Percentiles rank a stretch among this genome's conserved stretches.
These are phyloP conservation scores for Oreotragus oreotragus DNA, from an alignment of 2,113 vertebrate species.

Conservation along the genomic window DNA sequence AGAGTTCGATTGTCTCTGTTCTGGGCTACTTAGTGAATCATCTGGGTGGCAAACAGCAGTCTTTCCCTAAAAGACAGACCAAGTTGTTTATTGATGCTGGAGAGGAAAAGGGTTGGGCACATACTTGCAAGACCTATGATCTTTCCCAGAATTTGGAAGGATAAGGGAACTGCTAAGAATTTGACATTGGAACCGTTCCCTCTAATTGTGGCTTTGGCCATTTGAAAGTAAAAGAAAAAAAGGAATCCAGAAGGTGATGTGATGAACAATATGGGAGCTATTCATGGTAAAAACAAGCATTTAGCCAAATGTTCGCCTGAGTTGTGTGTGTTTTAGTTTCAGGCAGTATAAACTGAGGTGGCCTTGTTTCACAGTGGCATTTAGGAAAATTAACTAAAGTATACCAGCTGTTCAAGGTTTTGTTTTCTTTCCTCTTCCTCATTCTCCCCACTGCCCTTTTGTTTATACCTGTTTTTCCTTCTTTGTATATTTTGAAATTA, in stretches of 20 bases:
- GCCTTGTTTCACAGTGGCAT: constrained; percentile 33
- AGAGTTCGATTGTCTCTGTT: constrained; percentile 48
- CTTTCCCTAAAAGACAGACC: constrained; percentile 66
- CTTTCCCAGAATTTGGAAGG: constrained; percentile 80
- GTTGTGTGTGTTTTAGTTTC: constrained; percentile 34
- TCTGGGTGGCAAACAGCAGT: constrained; percentile 66
- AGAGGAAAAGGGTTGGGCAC: constrained; percentile 74
- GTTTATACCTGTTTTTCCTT: neutral
- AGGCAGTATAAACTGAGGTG: constrained; percentile 24
- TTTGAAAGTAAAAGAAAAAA: constrained; percentile 41
- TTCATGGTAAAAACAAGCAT: constrained; percentile 72
- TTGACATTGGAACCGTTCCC: constrained; percentile 75
- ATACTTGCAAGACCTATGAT: constrained; percentile 74
- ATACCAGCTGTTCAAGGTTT: neutral
- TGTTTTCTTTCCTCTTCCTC: neutral
- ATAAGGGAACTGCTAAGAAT: constrained; percentile 77
- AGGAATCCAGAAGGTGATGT: constrained; percentile 75
- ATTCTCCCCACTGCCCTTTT: neutral
- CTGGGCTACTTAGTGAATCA: constrained; percentile 27
- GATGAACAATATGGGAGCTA: constrained; percentile 74
- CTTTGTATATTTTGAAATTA: constrained; percentile 6
- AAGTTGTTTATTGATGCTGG: constrained; percentile 71
- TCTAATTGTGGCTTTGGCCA: constrained; percentile 79
- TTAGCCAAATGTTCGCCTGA: constrained; percentile 54
- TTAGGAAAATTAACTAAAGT: constrained; percentile 46